Base-by-base conservation (phyloP, 2,113 vertebrate species). In the Ursus arctos region DNA sequence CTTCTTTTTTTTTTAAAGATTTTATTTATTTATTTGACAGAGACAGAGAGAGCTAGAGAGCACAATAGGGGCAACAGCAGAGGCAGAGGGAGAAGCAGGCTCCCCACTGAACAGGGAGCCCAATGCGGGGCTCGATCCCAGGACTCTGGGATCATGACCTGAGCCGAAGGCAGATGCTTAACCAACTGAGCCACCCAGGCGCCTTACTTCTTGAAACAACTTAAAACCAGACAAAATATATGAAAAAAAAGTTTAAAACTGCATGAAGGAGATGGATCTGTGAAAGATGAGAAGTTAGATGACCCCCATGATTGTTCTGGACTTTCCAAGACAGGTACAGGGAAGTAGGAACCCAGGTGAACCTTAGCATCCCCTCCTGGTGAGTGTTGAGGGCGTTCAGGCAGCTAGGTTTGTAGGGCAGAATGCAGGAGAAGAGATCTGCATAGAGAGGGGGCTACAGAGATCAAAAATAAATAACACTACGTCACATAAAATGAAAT, bases 211-310 rank as follows among this genome's bases (percentile, higher is more conserved):
- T 65, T 40, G 22, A 79, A 97, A 95, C n/a, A 88, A n/a, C 24
- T 88, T 95, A 72, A 94, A 97, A 80, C 11, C 15, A 89, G 3
- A 28, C 6, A 86, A 63, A 94, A 71, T 79, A 59, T 33, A 80
- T 36, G 28, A 6, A 4, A 43, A 36, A 67, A 36, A 63, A 71
- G 31, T 57, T 43, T 72, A 86, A 85, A 10, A 79, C 51, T 77
- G 61, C 51, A 85, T 86, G 51, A 87, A 91, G 28, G 72, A 94
- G 13, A 65, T 4, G 36, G 13, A 47, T 95, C 19, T 90, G 26
- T 43, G 40, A 77, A 76, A 86, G 21, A 94, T 24, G 12, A 90
- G 80, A 77, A 92, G 47, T 74, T 72, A 90, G 3, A 16, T 77
- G 16, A 77, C 7, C 15, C 43, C 21, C 53, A 22, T 22, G 82